A percentile compares a stretch with the other conserved stretches of the same genome.
These are phyloP conservation scores for Centropus unirufus DNA, from an alignment of 2,113 vertebrate species.

Conservation along the genomic window DNA sequence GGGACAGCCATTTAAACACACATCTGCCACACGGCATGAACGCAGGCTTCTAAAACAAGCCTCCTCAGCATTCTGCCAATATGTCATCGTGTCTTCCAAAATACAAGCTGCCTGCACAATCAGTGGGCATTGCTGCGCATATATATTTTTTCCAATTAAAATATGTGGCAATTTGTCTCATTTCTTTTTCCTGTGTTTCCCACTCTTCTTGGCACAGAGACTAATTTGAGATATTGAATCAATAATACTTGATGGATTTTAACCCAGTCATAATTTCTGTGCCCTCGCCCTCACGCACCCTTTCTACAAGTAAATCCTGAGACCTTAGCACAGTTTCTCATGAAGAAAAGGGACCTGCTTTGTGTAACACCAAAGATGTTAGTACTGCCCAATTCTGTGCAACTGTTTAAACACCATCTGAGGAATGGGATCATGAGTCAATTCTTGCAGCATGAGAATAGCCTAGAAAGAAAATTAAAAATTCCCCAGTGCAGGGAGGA, in stretches of 20 bases:
- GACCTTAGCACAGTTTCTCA: background rate
- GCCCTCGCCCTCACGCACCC: background rate
- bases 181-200: background rate
- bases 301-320: background rate
- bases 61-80: background rate
- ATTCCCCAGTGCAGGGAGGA: background rate
- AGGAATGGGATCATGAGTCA: background rate
- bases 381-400: background rate
- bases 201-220: background rate
- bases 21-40: background rate
- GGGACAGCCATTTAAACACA: background rate
- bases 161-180: background rate
- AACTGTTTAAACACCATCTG: background rate
- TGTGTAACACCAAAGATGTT: background rate
- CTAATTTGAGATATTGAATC: background rate
- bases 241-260: background rate
- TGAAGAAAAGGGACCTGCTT: background rate
- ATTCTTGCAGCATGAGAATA: background rate
- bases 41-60: background rate
- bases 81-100: background rate
- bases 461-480: background rate
- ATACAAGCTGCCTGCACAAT: background rate
- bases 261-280: background rate
- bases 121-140: background rate
- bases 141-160: slow-evolving; percentile 14